Percentiles rank a stretch among this genome's conserved stretches.
Conservation (phyloP, 2,888 invertebrate species). For the Thereva nobilitata region DNA sequence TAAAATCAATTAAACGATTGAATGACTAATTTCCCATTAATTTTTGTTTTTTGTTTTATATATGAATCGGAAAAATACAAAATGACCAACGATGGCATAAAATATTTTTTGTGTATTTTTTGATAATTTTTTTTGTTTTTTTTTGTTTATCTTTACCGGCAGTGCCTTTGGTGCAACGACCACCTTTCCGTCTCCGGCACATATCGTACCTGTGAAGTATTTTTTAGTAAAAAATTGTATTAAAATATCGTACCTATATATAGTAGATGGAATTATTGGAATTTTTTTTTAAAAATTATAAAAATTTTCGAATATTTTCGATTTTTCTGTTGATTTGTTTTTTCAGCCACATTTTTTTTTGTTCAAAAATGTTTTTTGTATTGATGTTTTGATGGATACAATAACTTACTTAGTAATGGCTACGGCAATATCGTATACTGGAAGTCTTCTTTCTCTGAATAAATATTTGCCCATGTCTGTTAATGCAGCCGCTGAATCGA, state of each 20-base stretch:
- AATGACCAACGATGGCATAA: constrained; percentile 18
- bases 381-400: constrained; percentile 34
- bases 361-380: neutral
- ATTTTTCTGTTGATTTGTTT: constrained; percentile 2
- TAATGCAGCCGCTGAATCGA: constrained; percentile 91
- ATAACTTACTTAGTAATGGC: constrained; percentile 90
- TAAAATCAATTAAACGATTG: constrained; percentile 29
- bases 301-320: neutral
- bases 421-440: constrained; percentile 94
- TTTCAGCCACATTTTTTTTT: constrained; percentile 14
- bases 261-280: neutral
- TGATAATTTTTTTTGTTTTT: constrained; percentile 9
- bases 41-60: neutral
- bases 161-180: constrained; percentile 97
- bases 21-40: constrained; percentile 31
- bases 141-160: constrained; percentile 75
- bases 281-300: neutral
- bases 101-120: constrained; percentile 15
- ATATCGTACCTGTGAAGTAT: constrained; percentile 85
- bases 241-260: constrained; percentile 11
- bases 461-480: constrained; percentile 98
- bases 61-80: constrained; percentile 31
- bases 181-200: constrained; percentile 95
- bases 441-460: constrained; percentile 89
- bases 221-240: constrained; percentile 33